Evolutionary conservation across 2,888 invertebrate genomes (phyloP), one percentile per base, ranked within the genome.

Genomic region (Tachina lurida): DNA sequence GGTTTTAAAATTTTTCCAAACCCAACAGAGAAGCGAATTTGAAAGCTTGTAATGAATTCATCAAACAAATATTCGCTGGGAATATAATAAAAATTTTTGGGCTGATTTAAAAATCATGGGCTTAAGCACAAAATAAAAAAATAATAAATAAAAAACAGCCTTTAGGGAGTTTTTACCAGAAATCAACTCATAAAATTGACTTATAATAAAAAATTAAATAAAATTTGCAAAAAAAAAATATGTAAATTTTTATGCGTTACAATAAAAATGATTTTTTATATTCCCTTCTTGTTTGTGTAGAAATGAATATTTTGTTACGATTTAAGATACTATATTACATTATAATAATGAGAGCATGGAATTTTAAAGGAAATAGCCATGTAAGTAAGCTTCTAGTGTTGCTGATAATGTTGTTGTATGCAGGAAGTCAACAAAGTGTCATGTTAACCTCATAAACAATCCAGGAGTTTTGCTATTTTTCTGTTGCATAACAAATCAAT

Each of bases 401-500:
- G 31, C 7, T 7, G 31, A 17, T 17, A 43, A 22, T 22, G 5
- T 43, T 31, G 31, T 31, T 5, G 3, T n/a, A n/a, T 4, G 10
- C n/a, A 65, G 1, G 62, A 19, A 47, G 73, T 41, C 39, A 39
- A 49, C 13, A 17, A 49, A 19, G 47, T 68, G 13, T 52, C 31
- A 45, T n/a, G 58, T 68, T 15, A 54, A 62, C 13, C 45, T 17
- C n/a, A 54, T n/a, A 76, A 71, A 49, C 22, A 63, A 56, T 49
- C 12, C 47, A 63, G 19, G 19, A 45, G 10, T 31, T 47, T 47
- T 52, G 17, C 10, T 47, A 15, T 67, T 56, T 5, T 31, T 65
- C 17, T 62, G 17, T 31, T 54, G 90, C 82, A 78, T 85, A 90
- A 90, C 90, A 91, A 91, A 91, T 91, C 89, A 91, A 89, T 88